These are phyloP conservation scores for Eulemur macaco DNA, from an alignment of 2,113 vertebrate species.

Conservation along the genomic window DNA sequence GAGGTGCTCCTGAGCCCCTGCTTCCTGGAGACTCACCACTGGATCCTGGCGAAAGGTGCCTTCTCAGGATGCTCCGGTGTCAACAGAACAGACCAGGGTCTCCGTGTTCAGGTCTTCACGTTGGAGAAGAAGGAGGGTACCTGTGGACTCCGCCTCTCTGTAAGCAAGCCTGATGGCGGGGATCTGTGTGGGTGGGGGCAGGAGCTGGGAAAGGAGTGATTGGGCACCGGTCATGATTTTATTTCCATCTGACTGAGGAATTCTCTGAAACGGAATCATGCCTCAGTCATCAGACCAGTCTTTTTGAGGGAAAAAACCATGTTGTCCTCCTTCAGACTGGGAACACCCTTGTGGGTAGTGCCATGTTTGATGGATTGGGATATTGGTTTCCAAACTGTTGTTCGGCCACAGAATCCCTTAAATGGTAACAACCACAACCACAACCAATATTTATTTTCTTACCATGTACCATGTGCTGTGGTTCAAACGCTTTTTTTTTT, in stretches of 20 bases:
- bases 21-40: constrained; percentile 33
- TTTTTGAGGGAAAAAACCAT: not conserved
- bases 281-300: not conserved
- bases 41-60: not conserved
- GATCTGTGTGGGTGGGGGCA: not conserved
- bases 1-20: constrained; percentile 38
- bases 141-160: constrained; percentile 37
- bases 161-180: not conserved
- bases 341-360: not conserved
- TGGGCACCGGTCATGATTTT: not conserved
- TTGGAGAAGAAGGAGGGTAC: constrained; percentile 23
- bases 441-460: not conserved
- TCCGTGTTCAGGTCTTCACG: not conserved
- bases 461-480: not conserved
- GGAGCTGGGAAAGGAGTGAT: not conserved
- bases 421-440: not conserved
- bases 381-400: not conserved
- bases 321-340: not conserved
- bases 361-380: not conserved
- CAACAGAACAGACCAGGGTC: not conserved
- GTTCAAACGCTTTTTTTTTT: not conserved
- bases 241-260: not conserved
- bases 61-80: not conserved
- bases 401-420: not conserved
- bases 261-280: not conserved